Evolutionary conservation across 2,888 invertebrate genomes (phyloP), one percentile per base, ranked within the genome.

Genomic region (Zelleria hepariella): DNA sequence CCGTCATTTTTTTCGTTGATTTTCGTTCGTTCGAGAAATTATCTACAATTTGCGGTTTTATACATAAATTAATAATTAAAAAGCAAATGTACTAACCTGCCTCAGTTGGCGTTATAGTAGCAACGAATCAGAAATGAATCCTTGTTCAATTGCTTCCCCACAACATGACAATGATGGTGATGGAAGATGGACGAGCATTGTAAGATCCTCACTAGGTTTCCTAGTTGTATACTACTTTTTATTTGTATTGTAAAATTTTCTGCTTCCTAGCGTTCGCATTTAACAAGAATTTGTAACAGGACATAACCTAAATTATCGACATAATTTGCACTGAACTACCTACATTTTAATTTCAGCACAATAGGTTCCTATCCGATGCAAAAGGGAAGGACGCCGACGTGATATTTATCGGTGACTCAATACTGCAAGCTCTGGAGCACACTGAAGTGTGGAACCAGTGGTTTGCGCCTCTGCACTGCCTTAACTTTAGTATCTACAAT

Each of bases 351-450:
- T 91, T 90, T 62, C 84, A 96, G 96, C 97, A 97, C 78, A 93
- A 95, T 70, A 91, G 95, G 68, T 97, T 96, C 82, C 89, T 96
- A 60, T 91, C 92, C 10, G 95, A 97, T 78, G 94, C 95, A 6
- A 93, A 94, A 75, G 96, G 95, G 70, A 94, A 95, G 82, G 97
- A 98, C 82, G 96, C 96, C 15, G 97, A 98, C 78, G 96, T 97
- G 27, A 92, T 97, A 67, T 96, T 97, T 71, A 92, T 97, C 64
- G 98, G 97, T 0, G 98, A 97, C 82, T 96, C 96, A 54, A 92
- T 97, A 66, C 88, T 97, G 62, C 94, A 95, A 82, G 93, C 95
- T 56, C 82, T 97, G 68, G 93, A 94, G 72, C 94, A 95, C 69
- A 94, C 95, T 20, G 94, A 95, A 83, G 92, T 96, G 57, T 98